A percentile compares a stretch with the other conserved stretches of the same genome.
Conservation (phyloP, 2,113 vertebrate genomes). For the Nansenia antarctica region DNA sequence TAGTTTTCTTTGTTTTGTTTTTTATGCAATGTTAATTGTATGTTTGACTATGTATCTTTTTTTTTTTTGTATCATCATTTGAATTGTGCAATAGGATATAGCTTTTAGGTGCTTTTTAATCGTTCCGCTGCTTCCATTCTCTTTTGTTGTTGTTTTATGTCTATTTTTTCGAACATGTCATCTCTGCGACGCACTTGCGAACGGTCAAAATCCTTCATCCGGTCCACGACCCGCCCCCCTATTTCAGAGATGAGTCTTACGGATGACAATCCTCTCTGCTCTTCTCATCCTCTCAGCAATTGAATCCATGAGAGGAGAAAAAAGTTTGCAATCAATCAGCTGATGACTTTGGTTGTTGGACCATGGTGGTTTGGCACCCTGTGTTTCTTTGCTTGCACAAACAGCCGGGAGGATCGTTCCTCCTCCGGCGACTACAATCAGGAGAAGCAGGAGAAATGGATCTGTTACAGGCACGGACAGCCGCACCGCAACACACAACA, state of each 20-base stretch:
- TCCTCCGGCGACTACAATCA: conserved; percentile 38
- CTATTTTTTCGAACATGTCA: conserved; percentile 55
- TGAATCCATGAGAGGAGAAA: too few relatives aligned
- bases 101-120: conserved; percentile 81
- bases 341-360: too few relatives aligned
- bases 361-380: too few relatives aligned
- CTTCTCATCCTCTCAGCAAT: conserved; percentile 20
- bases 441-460: conserved; percentile 30
- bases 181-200: conserved; percentile 70
- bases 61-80: conserved; percentile 85
- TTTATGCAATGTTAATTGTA: conserved; percentile 86
- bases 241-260: conserved; percentile 43
- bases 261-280: conserved; percentile 65
- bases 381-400: too few relatives aligned
- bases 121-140: conserved; percentile 71
- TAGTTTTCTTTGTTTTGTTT: conserved; percentile 74
- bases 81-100: conserved; percentile 98
- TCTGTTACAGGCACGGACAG: conserved; percentile 41
- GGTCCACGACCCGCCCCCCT: conserved; percentile 20
- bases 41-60: conserved; percentile 69
- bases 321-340: too few relatives aligned
- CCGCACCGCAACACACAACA: conserved; percentile 42
- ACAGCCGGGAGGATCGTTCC: too few relatives aligned
- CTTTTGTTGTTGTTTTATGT: conserved; percentile 48
- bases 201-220: conserved; percentile 57